A percentile compares a stretch with the other conserved stretches of the same genome.
phyloP scores from a whole-genome alignment of 2,888 invertebrate genomes.

The Drosophila greeni region DNA sequence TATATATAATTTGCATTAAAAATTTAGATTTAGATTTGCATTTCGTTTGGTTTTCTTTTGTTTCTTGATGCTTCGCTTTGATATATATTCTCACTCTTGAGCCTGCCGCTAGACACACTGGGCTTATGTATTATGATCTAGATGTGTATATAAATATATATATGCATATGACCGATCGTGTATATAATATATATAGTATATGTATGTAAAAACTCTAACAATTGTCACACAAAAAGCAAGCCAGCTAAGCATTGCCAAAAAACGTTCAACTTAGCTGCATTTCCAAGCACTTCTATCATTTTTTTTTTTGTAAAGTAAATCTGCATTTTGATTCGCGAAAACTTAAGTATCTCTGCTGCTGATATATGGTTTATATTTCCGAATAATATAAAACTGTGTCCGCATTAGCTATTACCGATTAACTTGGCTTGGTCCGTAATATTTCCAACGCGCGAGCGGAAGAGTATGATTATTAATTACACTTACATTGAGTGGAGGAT shows the following conservation, averaged over 20 bases:
- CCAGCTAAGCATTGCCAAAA: constrained; percentile 43
- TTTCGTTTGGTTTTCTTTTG: constrained; percentile 19
- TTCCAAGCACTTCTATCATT: constrained; percentile 61
- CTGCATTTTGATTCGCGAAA: constrained; percentile 42
- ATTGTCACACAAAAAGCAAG: constrained; percentile 65
- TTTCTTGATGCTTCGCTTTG: constrained; percentile 33
- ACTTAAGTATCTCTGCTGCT: constrained; percentile 47
- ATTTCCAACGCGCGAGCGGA: constrained; percentile 64
- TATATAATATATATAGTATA: constrained; percentile 31
- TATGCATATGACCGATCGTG: constrained; percentile 33
- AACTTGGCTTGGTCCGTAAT: constrained; percentile 61
- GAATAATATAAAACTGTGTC: constrained; percentile 24
- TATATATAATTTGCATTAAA: constrained; percentile 38
- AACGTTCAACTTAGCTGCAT: constrained; percentile 56
- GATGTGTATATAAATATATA: constrained; percentile 49
- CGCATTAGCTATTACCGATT: constrained; percentile 26
- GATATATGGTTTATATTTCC: constrained; percentile 32
- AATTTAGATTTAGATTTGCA: constrained; percentile 45
- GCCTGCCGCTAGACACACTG: constrained; percentile 68
- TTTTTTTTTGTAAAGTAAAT: constrained; percentile 59
- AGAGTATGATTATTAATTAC: constrained; percentile 44
- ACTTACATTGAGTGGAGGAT: constrained; percentile 14
- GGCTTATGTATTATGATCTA: constrained; percentile 59
- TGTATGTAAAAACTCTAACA: constrained; percentile 61
- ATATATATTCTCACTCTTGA: constrained; percentile 67